Evolutionary conservation across 2,797 vertebrate species (phyloP), one percentile per base, ranked within the genome.

Genomic region (Ceryle rudis): DNA sequence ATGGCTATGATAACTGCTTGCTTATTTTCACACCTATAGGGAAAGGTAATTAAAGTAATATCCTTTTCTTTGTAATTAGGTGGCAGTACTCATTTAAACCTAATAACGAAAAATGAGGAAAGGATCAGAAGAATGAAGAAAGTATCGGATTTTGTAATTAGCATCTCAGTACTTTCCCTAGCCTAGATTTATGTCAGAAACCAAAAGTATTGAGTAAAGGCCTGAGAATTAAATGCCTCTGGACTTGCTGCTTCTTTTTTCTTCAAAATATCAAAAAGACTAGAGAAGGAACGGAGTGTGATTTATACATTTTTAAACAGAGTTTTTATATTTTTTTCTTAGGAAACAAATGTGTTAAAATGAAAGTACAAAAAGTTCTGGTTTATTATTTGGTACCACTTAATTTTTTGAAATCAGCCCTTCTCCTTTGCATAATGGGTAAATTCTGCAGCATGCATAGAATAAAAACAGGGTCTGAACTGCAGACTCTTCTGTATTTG

Each of bases 31-130:
- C 71, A 95, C 77, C 88, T 97, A 64, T 46, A 81, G 61, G 41
- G 58, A 61, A 82, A 75, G 67, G 77, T 84, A 97, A 97, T 97
- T 97, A 96, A 97, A 90, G 54, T 10, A 37, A 31, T 61, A 94
- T 62, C 12, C 19, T 87, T 95, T 89, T 77, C 84, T 64, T 91
- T 92, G 83, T 77, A 96, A 74, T 96, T 92, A 96, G 23, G 60
- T n/a, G 28, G 11, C 39, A 80, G 37, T 14, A 74, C 18, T 95
- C 29, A 28, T 54, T 96, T 86, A 80, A 97, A 86, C 28, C 35
- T 39, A 94, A 67, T 20, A 11, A 69, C n/a, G 62, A 57, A 69
- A 49, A 52, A 35, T 25, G 51, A 57, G 52, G 77, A 44, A 86
- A 70, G 51, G 51, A 85, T 52, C 11, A 77, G 21, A 73, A 44